phyloP scores from a whole-genome alignment of 2,113 vertebrate genomes.

The Chloroceryle aenea region DNA sequence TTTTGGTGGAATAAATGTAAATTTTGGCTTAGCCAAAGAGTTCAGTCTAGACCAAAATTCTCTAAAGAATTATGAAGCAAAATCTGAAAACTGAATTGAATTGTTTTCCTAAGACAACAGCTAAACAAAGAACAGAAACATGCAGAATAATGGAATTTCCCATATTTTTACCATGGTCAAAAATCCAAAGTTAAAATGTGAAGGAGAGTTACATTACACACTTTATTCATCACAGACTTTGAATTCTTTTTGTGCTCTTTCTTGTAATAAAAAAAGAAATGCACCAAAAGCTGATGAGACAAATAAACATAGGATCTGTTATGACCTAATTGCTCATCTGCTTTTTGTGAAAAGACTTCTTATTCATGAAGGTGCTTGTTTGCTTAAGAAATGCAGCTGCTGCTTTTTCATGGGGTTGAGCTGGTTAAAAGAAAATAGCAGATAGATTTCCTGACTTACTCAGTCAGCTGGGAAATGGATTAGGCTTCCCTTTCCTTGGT shows the following conservation, averaged over 20 bases:
- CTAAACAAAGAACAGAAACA: neutral
- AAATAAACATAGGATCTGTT: conserved; percentile 11
- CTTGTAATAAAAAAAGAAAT: neutral
- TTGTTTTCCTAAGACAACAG: neutral
- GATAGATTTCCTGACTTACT: conserved; percentile 41
- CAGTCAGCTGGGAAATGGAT: conserved; percentile 33
- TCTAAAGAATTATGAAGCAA: neutral
- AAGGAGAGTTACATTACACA: neutral
- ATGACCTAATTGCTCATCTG: conserved; percentile 16
- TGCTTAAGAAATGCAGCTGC: conserved; percentile 29
- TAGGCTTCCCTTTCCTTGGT: neutral
- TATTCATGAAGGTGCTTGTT: neutral
- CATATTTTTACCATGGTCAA: conserved; percentile 6
- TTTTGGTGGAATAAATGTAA: neutral
- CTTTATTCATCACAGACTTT: neutral
- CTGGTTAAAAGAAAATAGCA: conserved; percentile 27
- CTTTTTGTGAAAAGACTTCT: conserved; percentile 39
- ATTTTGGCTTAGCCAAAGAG: neutral
- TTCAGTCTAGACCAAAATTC: neutral
- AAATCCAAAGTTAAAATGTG: neutral
- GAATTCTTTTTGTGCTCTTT: neutral
- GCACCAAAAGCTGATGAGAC: neutral
- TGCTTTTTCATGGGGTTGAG: conserved; percentile 22
- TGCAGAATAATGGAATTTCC: neutral
- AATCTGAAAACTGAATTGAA: neutral